These are phyloP conservation scores for Esox masquinongy DNA, from an alignment of 2,797 vertebrate species.

Conservation along the genomic window DNA sequence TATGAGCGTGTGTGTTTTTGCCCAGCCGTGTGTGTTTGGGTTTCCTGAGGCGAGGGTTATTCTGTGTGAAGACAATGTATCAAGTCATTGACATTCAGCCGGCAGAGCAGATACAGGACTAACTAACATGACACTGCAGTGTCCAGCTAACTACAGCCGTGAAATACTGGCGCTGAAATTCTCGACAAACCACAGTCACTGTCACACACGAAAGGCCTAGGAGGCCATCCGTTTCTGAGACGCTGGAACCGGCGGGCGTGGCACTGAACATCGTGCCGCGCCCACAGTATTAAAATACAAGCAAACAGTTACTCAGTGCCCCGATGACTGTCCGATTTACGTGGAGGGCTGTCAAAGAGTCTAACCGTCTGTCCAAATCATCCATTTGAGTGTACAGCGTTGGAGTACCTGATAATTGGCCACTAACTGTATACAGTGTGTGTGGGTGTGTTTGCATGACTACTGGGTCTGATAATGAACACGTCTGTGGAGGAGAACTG, in stretches of 20 bases:
- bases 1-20: conserved; percentile 23
- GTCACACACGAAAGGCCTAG: background rate
- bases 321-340: too few species aligned
- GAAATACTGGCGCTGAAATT: too few species aligned
- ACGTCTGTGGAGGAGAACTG: conserved; percentile 16
- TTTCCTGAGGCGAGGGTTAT: conserved; percentile 46
- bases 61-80: conserved; percentile 52
- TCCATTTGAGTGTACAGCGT: too few species aligned
- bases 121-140: conserved; percentile 36
- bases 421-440: conserved; percentile 7
- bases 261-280: background rate
- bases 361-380: too few species aligned
- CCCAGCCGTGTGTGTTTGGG: conserved; percentile 41
- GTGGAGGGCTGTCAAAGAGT: too few species aligned
- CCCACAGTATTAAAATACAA: conserved; percentile 4
- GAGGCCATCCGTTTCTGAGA: too few species aligned
- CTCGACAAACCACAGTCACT: too few species aligned
- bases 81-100: conserved; percentile 56
- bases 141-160: conserved; percentile 5
- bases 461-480: conserved; percentile 31
- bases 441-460: conserved; percentile 37
- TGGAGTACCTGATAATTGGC: too few species aligned
- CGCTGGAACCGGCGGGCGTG: too few species aligned
- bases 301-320: too few species aligned
- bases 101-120: conserved; percentile 17